A percentile compares a stretch with the other conserved stretches of the same genome.
Conservation (phyloP, 2,888 invertebrate genomes). For the Notocelia uddmanniana region DNA sequence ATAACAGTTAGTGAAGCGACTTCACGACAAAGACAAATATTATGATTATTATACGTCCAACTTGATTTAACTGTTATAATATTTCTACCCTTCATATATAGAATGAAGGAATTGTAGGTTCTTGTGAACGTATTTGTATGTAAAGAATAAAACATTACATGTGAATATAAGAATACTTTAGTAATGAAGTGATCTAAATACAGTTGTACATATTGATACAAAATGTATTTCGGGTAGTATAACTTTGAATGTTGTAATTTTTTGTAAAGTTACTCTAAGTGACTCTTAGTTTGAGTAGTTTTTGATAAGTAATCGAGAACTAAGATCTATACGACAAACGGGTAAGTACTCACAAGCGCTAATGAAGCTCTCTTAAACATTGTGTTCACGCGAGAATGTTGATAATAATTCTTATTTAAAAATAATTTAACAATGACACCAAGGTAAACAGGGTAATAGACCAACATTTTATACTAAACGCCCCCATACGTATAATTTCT, state of each 20-base stretch:
- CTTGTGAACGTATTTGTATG: constrained; percentile 68
- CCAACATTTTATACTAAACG: constrained; percentile 55
- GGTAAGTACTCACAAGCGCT: constrained; percentile 67
- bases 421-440: constrained; percentile 40
- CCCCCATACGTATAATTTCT: constrained; percentile 5
- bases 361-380: constrained; percentile 15
- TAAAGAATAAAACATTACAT: constrained; percentile 54
- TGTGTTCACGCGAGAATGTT: constrained; percentile 8
- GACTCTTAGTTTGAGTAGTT: constrained; percentile 80
- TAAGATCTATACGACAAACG: constrained; percentile 61
- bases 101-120: constrained; percentile 67
- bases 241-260: constrained; percentile 76
- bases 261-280: constrained; percentile 81
- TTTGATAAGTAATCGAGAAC: constrained; percentile 83
- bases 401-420: constrained; percentile 20
- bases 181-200: constrained; percentile 65
- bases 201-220: constrained; percentile 74
- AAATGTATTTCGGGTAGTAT: constrained; percentile 70
- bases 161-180: constrained; percentile 83
- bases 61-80: constrained; percentile 36
- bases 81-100: constrained; percentile 56
- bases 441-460: constrained; percentile 82
- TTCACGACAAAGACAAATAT: neutral
- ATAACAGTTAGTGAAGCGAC: constrained; percentile 51
- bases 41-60: no score